Base-by-base conservation (phyloP, 2,113 vertebrate species). In the Crotalus tigris region DNA sequence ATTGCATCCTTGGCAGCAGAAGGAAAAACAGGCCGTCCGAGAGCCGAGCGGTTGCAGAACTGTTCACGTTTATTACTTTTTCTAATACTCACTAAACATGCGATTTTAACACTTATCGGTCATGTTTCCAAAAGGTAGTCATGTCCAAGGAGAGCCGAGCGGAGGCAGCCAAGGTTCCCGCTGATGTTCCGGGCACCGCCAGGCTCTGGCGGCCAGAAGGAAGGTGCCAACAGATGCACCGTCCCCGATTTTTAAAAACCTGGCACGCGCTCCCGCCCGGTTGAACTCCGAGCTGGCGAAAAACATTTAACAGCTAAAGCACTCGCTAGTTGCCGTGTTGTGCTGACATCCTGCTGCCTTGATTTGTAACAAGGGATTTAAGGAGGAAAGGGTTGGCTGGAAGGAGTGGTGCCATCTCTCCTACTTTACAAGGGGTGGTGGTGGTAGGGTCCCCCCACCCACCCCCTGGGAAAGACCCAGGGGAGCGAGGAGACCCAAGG, bases 41-140 rank as follows among this genome's bases (percentile, higher is more conserved):
- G 86, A 58, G 1, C 0, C 29, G 64, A 53, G 2, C 0, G 46
- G 98, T 5, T 98, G 98, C 98, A 98, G 98, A 98, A 99, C 97
- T 97, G 96, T 98, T 99, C 99, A 99, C 99, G 99, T 99, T 99
- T 99, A 99, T 99, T 99, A 98, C 97, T 99, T 99, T 99, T 98
- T 96, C 99, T 99, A 99, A 98, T 97, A 98, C 98, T 99, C 97
- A 98, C 98, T 99, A 99, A 98, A 99, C 99, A 99, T 99, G 99
- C 99, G 98, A 8, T 49, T 98, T 98, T 97, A 99, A 99, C 98
- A 99, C 98, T 97, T 98, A 98, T 98, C 98, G 98, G 98, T 99
- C 99, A 99, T 98, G 99, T 99, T 98, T 99, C 99, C 98, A 51
- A 99, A 98, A 99, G 99, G 99, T 99, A 99, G 99, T 99, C 97